Evolutionary conservation across 1,140 invertebrate genomes (phyloP), one percentile per base, ranked within the genome.

Genomic region (Bombus superbus): DNA sequence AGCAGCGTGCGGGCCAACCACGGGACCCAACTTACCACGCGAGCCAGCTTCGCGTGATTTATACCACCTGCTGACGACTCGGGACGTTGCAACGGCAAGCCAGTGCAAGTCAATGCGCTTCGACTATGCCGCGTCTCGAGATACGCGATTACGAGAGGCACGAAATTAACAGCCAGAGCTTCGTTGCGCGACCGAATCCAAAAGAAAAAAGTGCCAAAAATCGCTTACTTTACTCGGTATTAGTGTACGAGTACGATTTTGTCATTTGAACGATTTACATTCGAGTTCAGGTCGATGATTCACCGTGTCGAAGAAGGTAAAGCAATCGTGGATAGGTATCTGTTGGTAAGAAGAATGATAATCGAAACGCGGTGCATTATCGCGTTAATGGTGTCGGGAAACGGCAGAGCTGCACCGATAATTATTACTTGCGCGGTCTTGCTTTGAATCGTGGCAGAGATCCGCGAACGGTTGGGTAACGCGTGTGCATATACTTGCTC

Each of bases 1-100:
- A n/a, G 47, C 47, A 53, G 47, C 47, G 47, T 53, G 47, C 47
- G 47, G 77, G 84, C 32, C 81, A 78, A 81, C 74, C 73, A 53
- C 66, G 85, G 59, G 89, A 42, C 87, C 59, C 47, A 22, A 8
- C 71, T 84, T 69, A 84, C 81, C 82, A 82, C 68, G 88, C 85
- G 66, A 89, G 28, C n/a, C 47, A 40, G 64, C 73, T 28, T 76
- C 73, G 40, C 69, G 81, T 90, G 89, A 90, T 90, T 90, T 90
- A 89, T 90, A 90, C 47, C 76, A 76, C 74, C 66, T 59, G 84
- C 68, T 86, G 88, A 88, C 87, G 73, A 86, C 47, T 38, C 59
- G 11, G 25, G 47, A 71, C 57, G 72, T 44, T 62, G 22, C 28
- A 69, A 35, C 35, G 35, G 44, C 22, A 18, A 35, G 66, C 62